Percentiles rank a stretch among this genome's conserved stretches.
These are phyloP conservation scores for Bolinopsis microptera DNA, from an alignment of 37 sponge, comb jelly and placozoan genomes.

Conservation along the genomic window DNA sequence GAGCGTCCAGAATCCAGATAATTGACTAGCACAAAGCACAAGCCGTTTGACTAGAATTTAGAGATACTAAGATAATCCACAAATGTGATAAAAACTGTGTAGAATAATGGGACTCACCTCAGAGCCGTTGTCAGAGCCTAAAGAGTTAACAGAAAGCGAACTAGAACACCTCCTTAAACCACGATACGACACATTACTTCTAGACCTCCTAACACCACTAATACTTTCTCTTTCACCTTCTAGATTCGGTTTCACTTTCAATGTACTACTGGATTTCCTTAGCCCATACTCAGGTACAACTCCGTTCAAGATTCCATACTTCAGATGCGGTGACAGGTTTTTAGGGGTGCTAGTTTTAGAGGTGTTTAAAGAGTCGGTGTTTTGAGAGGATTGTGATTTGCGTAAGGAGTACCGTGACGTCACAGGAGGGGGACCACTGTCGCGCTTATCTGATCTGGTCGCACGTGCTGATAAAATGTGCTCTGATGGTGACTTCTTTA, in stretches of 20 bases:
- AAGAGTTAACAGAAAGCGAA: background rate
- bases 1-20: no score
- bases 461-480: background rate
- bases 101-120: no score
- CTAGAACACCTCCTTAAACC: slow-evolving; percentile 25
- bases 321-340: background rate
- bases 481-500: background rate
- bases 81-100: no score
- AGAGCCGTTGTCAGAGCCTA: background rate
- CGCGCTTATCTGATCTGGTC: background rate
- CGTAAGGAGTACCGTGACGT: background rate
- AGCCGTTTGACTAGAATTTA: no score
- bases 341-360: background rate
- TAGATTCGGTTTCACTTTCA: background rate
- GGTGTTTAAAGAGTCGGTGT: background rate
- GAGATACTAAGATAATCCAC: no score
- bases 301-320: slow-evolving; percentile 14
- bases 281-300: background rate
- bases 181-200: background rate
- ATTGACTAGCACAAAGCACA: no score
- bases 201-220: background rate
- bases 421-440: background rate
- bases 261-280: background rate
- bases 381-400: background rate
- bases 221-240: background rate